A percentile compares a stretch with the other conserved stretches of the same genome.
Conservation (phyloP, 2,113 vertebrate species). For the Bujurquina vittata region DNA sequence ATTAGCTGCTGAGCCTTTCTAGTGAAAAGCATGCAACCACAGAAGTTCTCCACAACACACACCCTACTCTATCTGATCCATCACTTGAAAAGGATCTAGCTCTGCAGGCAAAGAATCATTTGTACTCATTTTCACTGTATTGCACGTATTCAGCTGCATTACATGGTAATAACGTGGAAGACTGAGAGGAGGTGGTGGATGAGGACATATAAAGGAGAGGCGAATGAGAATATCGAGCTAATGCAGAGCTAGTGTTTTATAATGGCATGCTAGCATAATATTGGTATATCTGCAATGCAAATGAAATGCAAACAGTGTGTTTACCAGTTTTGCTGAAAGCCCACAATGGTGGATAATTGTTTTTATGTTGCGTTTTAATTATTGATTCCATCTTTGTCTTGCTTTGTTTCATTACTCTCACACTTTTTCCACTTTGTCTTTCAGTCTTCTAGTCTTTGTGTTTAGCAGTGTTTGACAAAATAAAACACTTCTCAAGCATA, state of each 20-base stretch:
- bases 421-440: not conserved
- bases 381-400: not conserved
- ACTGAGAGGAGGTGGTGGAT: not conserved
- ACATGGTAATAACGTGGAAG: conserved; percentile 27
- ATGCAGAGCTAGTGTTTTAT: not conserved
- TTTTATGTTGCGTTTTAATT: not conserved
- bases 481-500: not conserved
- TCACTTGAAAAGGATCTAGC: conserved; percentile 12
- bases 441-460: not conserved
- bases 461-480: not conserved
- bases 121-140: not conserved
- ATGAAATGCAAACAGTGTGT: not conserved
- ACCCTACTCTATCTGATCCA: conserved; percentile 5
- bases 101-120: not conserved
- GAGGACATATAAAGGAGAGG: not conserved
- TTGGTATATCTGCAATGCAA: conserved; percentile 24
- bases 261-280: not conserved
- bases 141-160: conserved; percentile 37
- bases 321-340: not conserved
- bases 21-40: conserved; percentile 36
- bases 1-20: conserved; percentile 20
- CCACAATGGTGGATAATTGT: not conserved
- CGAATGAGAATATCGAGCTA: not conserved
- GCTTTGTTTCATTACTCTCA: not conserved
- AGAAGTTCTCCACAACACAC: conserved; percentile 2